phyloP scores from a whole-genome alignment of 2,113 vertebrate genomes.

The Nansenia antarctica region DNA sequence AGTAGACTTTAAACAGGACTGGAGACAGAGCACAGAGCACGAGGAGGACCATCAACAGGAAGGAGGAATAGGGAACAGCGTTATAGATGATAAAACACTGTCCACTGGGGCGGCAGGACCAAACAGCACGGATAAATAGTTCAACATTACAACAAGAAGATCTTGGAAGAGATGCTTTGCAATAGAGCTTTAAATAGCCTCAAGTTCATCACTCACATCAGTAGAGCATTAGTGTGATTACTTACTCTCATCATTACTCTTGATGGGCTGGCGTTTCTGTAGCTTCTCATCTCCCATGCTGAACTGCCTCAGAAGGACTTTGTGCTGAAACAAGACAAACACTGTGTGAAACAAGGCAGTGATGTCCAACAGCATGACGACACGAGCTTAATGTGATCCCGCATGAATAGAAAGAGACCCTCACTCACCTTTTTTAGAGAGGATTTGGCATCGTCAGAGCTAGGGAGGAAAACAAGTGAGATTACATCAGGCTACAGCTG shows the following conservation, averaged over 20 bases:
- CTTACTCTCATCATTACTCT: conserved; percentile 90
- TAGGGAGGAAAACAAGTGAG: conserved; percentile 50
- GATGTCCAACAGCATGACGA: not conserved
- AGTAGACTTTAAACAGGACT: conserved; percentile 98
- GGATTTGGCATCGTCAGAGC: conserved; percentile 85
- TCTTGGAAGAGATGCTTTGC: no score
- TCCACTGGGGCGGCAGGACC: not conserved
- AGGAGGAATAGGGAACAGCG: not conserved
- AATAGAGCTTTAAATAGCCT: no score
- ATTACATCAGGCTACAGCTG: not conserved
- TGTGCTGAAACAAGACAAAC: conserved; percentile 79
- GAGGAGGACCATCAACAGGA: conserved; percentile 7
- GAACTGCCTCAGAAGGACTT: conserved; percentile 92
- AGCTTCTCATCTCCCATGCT: conserved; percentile 88
- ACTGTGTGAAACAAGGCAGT: conserved; percentile 3
- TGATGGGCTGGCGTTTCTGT: conserved; percentile 91
- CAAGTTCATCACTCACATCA: no score
- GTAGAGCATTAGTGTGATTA: no score
- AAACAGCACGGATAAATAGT: not conserved
- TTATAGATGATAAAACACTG: not conserved
- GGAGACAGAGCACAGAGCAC: conserved; percentile 39
- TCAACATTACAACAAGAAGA: no score
- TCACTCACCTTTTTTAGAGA: conserved; percentile 86
- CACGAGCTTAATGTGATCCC: no score
- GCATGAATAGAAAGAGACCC: no score